Conservation (phyloP, 2,888 invertebrate genomes). For the Amitus sp. region DNA sequence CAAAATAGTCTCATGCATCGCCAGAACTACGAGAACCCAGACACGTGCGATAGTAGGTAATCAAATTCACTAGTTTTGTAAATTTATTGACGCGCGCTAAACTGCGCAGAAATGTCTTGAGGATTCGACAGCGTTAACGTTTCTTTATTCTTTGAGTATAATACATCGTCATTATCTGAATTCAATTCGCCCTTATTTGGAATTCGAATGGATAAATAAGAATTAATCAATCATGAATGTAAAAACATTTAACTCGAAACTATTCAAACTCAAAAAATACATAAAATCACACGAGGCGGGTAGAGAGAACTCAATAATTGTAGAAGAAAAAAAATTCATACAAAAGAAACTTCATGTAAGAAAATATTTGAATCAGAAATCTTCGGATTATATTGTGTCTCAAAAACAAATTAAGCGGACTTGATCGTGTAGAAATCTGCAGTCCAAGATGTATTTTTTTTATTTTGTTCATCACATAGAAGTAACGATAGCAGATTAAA, state of each 20-base stretch:
- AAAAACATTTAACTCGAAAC: constrained; percentile 32
- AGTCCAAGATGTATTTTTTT: no score
- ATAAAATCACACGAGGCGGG: constrained; percentile 66
- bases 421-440: no score
- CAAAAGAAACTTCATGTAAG: constrained; percentile 50
- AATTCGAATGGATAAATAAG: no score
- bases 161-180: constrained; percentile 31
- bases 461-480: no score
- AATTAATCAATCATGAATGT: constrained; percentile 27
- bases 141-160: constrained; percentile 32
- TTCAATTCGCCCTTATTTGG: no score
- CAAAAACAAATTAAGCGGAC: not conserved
- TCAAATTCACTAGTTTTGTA: constrained; percentile 25
- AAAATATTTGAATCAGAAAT: constrained; percentile 43
- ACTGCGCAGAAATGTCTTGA: constrained; percentile 5
- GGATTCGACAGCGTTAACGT: not conserved
- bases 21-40: constrained; percentile 82
- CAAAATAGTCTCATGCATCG: constrained; percentile 97
- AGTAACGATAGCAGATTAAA: no score
- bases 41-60: constrained; percentile 55
- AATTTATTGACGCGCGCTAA: constrained; percentile 22
- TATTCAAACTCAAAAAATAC: constrained; percentile 30
- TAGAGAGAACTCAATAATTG: constrained; percentile 67
- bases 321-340: no score
- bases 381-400: constrained; percentile 40